Conservation (phyloP, 2,113 vertebrate species). For the Peromyscus leucopus region DNA sequence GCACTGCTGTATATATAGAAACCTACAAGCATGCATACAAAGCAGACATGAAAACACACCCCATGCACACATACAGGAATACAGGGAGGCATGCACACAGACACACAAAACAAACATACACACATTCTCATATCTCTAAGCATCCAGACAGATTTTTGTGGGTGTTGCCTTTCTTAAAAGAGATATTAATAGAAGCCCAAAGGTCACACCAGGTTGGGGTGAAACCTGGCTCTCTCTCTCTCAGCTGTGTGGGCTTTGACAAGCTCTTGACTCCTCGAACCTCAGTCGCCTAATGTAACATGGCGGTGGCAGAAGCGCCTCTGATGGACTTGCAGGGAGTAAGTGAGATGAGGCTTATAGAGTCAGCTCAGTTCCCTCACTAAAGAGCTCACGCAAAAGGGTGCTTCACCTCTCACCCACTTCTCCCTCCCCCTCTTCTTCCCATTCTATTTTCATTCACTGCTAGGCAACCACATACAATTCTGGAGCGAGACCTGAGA, state of each 20-base stretch:
- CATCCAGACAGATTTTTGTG: background rate
- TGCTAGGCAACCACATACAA: background rate
- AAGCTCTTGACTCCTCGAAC: background rate
- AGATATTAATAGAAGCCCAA: background rate
- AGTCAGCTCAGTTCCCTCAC: background rate
- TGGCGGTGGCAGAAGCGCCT: background rate
- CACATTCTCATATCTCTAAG: background rate
- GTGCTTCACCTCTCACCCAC: background rate
- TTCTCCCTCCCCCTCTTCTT: background rate
- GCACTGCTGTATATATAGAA: background rate
- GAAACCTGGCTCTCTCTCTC: background rate
- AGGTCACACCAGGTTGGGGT: background rate
- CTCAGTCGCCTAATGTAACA: background rate
- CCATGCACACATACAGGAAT: background rate
- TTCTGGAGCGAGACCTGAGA: background rate
- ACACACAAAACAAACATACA: background rate
- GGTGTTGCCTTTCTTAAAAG: background rate
- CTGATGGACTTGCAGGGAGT: background rate
- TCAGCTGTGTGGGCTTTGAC: background rate
- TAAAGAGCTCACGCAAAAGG: background rate
- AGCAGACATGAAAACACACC: background rate
- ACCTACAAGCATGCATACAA: background rate
- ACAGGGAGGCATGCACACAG: background rate
- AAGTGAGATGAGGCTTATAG: background rate
- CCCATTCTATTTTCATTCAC: background rate